Evolutionary conservation across 2,888 invertebrate species (phyloP), one percentile per base, ranked within the genome.

Genomic region (Hirtodrosophila confusa): DNA sequence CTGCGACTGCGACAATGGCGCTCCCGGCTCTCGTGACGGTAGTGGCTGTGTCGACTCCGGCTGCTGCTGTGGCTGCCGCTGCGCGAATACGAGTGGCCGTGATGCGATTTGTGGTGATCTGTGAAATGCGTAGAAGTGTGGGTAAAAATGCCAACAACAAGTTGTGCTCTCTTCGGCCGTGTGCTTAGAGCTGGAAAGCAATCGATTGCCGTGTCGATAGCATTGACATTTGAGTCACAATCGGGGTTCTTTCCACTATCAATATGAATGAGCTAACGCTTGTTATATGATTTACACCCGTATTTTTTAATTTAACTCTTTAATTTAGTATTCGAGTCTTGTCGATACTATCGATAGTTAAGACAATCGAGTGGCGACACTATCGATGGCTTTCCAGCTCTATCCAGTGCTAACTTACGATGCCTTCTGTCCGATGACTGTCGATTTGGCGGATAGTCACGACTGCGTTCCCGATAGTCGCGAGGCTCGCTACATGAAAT

Each of bases 1-100:
- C 91, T 91, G 9, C 91, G 90, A 44, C 91, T 91, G 56, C 90
- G 90, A 55, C 91, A 89, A 61, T 88, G 78, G 8, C 88, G 88
- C 36, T 89, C 87, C 44, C 86, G 89, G 68, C 83, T 83, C 4
- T 75, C 86, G 39, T 83, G 83, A n/a, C 90, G 89, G 55, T 91
- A 90, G 50, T 88, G 77, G 61, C 71, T 80, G 35, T 86, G 89
- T 44, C 84, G 88, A 56, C 88, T 82, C 45, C 86, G 88, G 55
- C 84, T 86, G 83, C 83, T 80, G 33, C 78, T 86, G 80, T 75
- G 72, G 48, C 87, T 83, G 33, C 84, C 88, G 43, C 86, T 89
- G 65, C 69, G 78, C 58, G 82, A 82, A 50, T 85, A 82, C 47
- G 90, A 90, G 62, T 87, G 90, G 11, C 90, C 78, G 36, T 84